Base-by-base conservation (phyloP, 2,888 invertebrate species). In the Spisula subtruncata region DNA sequence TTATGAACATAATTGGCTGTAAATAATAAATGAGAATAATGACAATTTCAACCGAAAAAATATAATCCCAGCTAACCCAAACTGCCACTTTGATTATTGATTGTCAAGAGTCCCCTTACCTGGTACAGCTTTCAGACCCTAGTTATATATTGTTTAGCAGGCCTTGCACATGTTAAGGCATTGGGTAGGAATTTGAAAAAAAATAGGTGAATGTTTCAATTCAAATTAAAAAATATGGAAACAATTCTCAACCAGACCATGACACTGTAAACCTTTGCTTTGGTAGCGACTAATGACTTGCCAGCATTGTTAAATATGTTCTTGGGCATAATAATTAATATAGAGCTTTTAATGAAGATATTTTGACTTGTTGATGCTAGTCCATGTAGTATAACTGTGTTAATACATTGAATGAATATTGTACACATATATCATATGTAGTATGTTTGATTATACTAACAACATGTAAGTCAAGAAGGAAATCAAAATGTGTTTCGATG, bases 371-470 rank as follows among this genome's bases (percentile, higher is more conserved):
- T 1, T 51, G 51, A 16, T 16, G 16, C 12, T 51, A 16, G 51
- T 51, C 5, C 51, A 12, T 16, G 51, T 51, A 51, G 16, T 48
- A 12, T 12, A 48, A 8, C 12, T 48, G 48, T 51, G 60, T 66
- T n/a, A n/a, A 66, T 66, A n/a, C n/a, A 12, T 25, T n/a, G 0
- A 25, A 25, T 66, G 60, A 25, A 10, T 51, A 51, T 60, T 66
- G 25, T 25, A 66, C 10, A 66, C 10, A 66, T 41, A 5, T 12
- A 66, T n/a, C 5, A 25, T 25, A 66, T 25, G 10, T 66, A 66
- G 60, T 25, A 25, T 66, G 60, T 66, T 66, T 75, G 75, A 35
- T 75, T 25, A 35, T 18, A 75, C 75, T 75, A 75, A 75, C 75
- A 75, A 75, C 75, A 18, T 16, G 32, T 16, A 35, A 35, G 32